These are phyloP conservation scores for Dicrostonyx torquatus DNA, from an alignment of 2,797 vertebrate species.

Conservation along the genomic window DNA sequence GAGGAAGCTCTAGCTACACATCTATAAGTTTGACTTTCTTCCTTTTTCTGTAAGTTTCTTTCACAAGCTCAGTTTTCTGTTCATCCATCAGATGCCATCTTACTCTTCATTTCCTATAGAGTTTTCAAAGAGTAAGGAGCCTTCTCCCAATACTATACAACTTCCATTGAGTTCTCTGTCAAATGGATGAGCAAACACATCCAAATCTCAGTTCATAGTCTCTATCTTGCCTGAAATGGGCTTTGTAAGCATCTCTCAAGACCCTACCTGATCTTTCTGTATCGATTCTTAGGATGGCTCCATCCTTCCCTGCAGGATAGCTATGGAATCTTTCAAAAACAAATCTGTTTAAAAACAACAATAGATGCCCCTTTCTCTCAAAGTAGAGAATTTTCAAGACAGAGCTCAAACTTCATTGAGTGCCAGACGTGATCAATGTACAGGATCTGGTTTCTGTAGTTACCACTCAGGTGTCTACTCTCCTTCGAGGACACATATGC, in stretches of 20 bases:
- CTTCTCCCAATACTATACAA: neutral
- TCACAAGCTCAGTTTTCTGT: neutral
- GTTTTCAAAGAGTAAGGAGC: neutral
- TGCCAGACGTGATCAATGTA: accelerated
- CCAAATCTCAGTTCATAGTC: neutral
- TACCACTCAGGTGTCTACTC: neutral
- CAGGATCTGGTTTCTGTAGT: neutral
- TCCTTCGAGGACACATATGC: neutral
- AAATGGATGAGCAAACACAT: neutral
- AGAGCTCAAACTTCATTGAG: neutral
- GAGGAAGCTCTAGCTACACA: too few species aligned
- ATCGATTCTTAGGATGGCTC: neutral
- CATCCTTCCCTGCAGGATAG: neutral
- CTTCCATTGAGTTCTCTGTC: neutral
- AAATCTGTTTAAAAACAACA: neutral
- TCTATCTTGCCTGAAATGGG: neutral
- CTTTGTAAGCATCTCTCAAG: neutral
- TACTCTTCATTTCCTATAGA: neutral
- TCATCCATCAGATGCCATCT: neutral
- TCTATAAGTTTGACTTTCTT: neutral
- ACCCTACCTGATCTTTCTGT: neutral
- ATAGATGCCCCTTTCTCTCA: neutral
- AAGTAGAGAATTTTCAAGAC: neutral
- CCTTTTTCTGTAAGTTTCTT: neutral
- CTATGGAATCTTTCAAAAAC: neutral